Evolutionary conservation across 1,140 invertebrate species (phyloP), one percentile per base, ranked within the genome.

Genomic region (Zaprionus gabonicus): DNA sequence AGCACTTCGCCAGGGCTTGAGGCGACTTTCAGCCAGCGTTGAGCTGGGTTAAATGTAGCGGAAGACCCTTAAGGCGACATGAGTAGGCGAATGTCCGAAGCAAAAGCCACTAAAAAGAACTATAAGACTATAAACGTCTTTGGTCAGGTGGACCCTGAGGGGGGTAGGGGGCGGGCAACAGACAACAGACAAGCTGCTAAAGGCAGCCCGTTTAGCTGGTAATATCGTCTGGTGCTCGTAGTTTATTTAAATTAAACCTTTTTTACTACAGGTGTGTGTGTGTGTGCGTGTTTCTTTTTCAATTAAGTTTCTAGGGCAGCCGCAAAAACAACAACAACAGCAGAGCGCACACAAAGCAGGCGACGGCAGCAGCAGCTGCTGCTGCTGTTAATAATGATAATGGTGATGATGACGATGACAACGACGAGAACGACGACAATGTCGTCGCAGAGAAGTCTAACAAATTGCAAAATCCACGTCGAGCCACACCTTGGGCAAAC

Each of bases 191-290:
- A 55, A 58, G 51, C 38, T 58, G 75, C 78, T 73, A 56, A 67
- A 67, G 77, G 55, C 62, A 55, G 34, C 27, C 55, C 62, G 69
- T 83, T 80, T 66, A 76, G 34, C 12, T 41, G 58, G n/a, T 79
- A 76, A 66, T 76, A 58, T 53, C 20, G 67, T 5, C 49, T 65
- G 20, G 13, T 55, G 53, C 49, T 38, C 38, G 84, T 80, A 88
- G 84, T 88, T 87, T 87, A 87, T 87, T 87, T 88, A 87, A 88
- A 87, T 78, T 83, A 88, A 87, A 87, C 80, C 83, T 88, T 83
- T 82, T 83, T 53, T 58, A 64, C 64, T 53, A 34, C 31, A 58
- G 58, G 41, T 64, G 51, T 34, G 57, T 56, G 31, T 56, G 31
- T 53, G 34, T 65, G 34, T 38, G 34, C 59, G 34, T 38, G 57